Evolutionary conservation across 2,797 vertebrate species (phyloP), one percentile per base, ranked within the genome.

Genomic region (Pangasius larnaudii): DNA sequence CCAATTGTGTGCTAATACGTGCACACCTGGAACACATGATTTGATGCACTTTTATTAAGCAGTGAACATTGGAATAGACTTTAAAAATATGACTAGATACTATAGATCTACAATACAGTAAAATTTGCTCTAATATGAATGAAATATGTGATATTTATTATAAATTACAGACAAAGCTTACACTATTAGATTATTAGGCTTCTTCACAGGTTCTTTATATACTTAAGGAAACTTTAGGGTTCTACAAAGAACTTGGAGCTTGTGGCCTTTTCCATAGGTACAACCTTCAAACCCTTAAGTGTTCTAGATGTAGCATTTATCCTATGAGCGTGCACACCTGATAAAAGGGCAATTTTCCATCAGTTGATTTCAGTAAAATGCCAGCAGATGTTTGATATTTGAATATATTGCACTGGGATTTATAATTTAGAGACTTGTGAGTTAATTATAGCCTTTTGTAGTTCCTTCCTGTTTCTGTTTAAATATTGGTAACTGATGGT

Each of bases 311-410:
- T 56, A 79, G 27, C 14, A 5, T 49, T 77, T 78, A 49, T 53
- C n/a, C n/a, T 53, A 19, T 36, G 9, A 79, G 78, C 22, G 5
- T 59, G 10, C 6, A 19, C n/a, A 59, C 33, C 78, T 59, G 30
- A 79, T 59, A 24, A 80, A 58, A 80, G 33, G 56, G 53, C 59
- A n/a, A 53, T 16, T 51, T 75, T 49, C 33, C 39, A n/a, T n/a
- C 77, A 79, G 58, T 19, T 56, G 42, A n/a, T 63, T 63, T 9
- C 13, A 30, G 39, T 9, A 27, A 46, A 42, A 87, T 58, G 63
- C 10, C 65, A 58, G 19, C 77, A 81, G 27, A 58, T 81, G 74
- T 53, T 78, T 53, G 19, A 33, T 36, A 79, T 79, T 59, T 80
- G 10, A 59, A 36, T 80, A 39, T 13, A 58, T 42, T 71, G 24